Conservation (phyloP, 2,888 invertebrate genomes). For the Gortyna flavago region DNA sequence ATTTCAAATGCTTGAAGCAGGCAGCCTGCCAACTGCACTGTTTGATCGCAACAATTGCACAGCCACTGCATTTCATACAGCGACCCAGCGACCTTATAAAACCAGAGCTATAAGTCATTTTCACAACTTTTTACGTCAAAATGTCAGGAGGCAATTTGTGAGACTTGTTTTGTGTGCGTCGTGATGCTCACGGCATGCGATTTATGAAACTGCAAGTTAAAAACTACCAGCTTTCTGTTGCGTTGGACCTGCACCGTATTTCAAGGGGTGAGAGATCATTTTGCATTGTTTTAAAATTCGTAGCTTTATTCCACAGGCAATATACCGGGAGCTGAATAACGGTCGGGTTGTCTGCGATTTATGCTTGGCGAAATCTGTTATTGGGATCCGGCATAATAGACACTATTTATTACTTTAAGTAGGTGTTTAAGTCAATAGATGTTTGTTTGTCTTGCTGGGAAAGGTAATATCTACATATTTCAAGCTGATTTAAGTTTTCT, state of each 20-base stretch:
- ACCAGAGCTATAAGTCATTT: slow-evolving; percentile 70
- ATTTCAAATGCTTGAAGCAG: slow-evolving; percentile 54
- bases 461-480: slow-evolving; percentile 40
- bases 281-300: slow-evolving; percentile 52
- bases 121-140: slow-evolving; percentile 74
- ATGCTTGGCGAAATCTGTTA: slow-evolving; percentile 78
- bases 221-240: slow-evolving; percentile 64
- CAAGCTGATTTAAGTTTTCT: slow-evolving; percentile 1
- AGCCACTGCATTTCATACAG: slow-evolving; percentile 48
- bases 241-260: slow-evolving; percentile 55
- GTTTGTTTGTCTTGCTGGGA: slow-evolving; percentile 43
- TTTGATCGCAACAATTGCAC: slow-evolving; percentile 65
- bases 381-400: slow-evolving; percentile 73
- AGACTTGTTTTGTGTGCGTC: slow-evolving; percentile 76
- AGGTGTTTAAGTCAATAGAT: slow-evolving; percentile 61
- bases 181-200: slow-evolving; percentile 71
- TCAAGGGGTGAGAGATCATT: slow-evolving; percentile 48
- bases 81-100: slow-evolving; percentile 48
- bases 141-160: slow-evolving; percentile 77
- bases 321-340: slow-evolving; percentile 75
- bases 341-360: slow-evolving; percentile 75
- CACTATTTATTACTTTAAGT: slow-evolving; percentile 69
- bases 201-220: slow-evolving; percentile 78
- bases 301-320: slow-evolving; percentile 72
- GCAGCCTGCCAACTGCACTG: slow-evolving; percentile 68